These are phyloP conservation scores for Siderastrea siderea DNA, from an alignment of 92 coral and sea anemone genomes.

Conservation along the genomic window DNA sequence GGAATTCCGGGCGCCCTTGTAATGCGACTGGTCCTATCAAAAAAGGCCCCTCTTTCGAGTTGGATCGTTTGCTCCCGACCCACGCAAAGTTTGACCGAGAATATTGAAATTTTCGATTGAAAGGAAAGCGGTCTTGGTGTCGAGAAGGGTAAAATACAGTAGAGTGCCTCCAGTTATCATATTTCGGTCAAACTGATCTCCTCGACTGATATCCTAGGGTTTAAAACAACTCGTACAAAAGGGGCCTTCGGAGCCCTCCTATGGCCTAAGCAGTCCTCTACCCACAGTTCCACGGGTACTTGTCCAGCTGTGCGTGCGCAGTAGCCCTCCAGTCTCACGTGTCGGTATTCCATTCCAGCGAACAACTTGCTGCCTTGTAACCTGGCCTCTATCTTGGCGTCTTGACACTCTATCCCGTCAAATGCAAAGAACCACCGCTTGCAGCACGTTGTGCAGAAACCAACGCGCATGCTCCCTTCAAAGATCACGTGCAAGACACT, in stretches of 20 bases:
- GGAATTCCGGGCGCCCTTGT: too few species aligned
- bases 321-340: slow-evolving; percentile 82
- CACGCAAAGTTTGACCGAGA: too few species aligned
- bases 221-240: slow-evolving; percentile 33
- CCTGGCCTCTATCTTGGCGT: slow-evolving; percentile 72
- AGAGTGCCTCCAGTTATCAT: neutral
- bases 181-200: slow-evolving; percentile 49
- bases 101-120: too few species aligned
- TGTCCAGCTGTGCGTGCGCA: slow-evolving; percentile 81
- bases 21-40: too few species aligned
- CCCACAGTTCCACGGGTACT: slow-evolving; percentile 79
- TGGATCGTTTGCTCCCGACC: too few species aligned
- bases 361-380: slow-evolving; percentile 66
- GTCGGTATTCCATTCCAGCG: slow-evolving; percentile 75
- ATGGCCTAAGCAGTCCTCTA: slow-evolving; percentile 78
- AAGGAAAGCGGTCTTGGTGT: too few species aligned
- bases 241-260: slow-evolving; percentile 50
- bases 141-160: neutral
- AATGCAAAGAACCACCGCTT: slow-evolving; percentile 88
- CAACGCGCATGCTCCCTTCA: slow-evolving; percentile 88
- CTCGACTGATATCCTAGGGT: slow-evolving; percentile 65
- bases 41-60: too few species aligned
- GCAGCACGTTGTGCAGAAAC: slow-evolving; percentile 81
- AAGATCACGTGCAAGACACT: slow-evolving; percentile 75
- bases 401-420: slow-evolving; percentile 58